Base-by-base conservation (phyloP, 2,888 invertebrate genomes). In the Chelonus formosanus region DNA sequence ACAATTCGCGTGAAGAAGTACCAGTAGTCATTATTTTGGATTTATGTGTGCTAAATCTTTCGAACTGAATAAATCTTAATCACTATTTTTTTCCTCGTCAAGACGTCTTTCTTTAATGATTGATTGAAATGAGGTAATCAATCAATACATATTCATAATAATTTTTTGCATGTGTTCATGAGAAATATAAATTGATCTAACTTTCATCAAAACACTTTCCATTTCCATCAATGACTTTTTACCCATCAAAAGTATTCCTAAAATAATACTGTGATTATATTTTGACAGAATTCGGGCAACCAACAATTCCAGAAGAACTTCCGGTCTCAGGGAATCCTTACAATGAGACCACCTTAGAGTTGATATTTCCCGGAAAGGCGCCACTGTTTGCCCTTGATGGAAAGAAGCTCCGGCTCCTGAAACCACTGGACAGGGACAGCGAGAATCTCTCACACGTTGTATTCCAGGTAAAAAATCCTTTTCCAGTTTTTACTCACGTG, bases 391-490 rank as follows among this genome's bases (percentile, higher is more conserved):
- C 90, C 75, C 87, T 96, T 43, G 91, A 93, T 79, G 95, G 94
- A 50, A 96, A 95, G 84, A 89, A 90, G 68, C 84, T 96, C 59
- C 91, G 92, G 80, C 87, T 96, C 61, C 85, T 94, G 63, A 88
- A 91, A 73, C 94, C 95, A 0, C 85, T 96, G 58, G 95, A 96
- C 83, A 89, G 95, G 77, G 95, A 96, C 85, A 91, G 89, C 63
- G 92, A 93, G 76, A 94, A 93, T 80, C 86, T 94, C 65, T 94
- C 94, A 64, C 94, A 95, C 85, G 91, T 94, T 84, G 92, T 94
- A 36, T 94, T 95, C 82, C 94, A 95, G 90, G 94, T 94, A 84
- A 85, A 83, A 40, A 45, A 20, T 20, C 20, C 20, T 20, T 20
- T 20, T 20, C 20, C 20, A 20, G 20, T 20, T 20, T 20, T 20